These are phyloP conservation scores for Zaprionus africanus DNA, from an alignment of 1,140 invertebrate genomes.

Conservation along the genomic window DNA sequence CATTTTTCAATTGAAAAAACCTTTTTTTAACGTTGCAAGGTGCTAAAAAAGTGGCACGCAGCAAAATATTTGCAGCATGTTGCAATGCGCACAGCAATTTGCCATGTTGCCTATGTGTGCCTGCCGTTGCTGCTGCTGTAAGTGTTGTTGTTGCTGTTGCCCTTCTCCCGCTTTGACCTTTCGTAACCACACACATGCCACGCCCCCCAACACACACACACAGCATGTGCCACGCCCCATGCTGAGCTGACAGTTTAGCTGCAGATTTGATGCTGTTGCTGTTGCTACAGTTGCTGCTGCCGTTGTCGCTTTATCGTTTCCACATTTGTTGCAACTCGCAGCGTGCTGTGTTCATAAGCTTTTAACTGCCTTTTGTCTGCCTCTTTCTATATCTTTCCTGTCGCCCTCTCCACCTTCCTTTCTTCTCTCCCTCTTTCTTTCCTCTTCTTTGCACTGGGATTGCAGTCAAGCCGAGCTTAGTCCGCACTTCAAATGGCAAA, in stretches of 20 bases:
- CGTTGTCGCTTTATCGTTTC: slow-evolving; percentile 28
- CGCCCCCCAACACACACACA: neutral
- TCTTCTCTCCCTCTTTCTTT: too few species aligned
- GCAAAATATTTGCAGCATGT: slow-evolving; percentile 39
- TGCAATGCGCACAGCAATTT: slow-evolving; percentile 19
- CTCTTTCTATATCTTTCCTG: slow-evolving; percentile 4
- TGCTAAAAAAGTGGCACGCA: slow-evolving; percentile 31
- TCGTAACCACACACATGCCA: slow-evolving; percentile 7
- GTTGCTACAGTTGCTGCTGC: slow-evolving; percentile 11
- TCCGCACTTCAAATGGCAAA: slow-evolving; percentile 30
- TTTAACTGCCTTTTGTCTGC: slow-evolving; percentile 60
- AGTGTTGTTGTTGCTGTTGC: slow-evolving; percentile 5
- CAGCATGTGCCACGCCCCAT: slow-evolving; percentile 33
- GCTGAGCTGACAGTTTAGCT: slow-evolving; percentile 39
- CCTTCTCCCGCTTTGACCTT: slow-evolving; percentile 35
- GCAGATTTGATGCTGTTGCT: slow-evolving; percentile 30
- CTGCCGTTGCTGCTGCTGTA: neutral
- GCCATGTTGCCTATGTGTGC: slow-evolving; percentile 22
- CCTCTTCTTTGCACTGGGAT: neutral
- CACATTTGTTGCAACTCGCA: slow-evolving; percentile 36
- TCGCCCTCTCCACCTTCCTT: neutral
- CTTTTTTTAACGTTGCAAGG: neutral
- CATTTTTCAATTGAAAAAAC: slow-evolving; percentile 26
- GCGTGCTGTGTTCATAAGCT: slow-evolving; percentile 53
- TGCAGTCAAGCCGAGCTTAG: slow-evolving; percentile 31